phyloP scores from a whole-genome alignment of 1,140 invertebrate species.

The Drosophila lini region DNA sequence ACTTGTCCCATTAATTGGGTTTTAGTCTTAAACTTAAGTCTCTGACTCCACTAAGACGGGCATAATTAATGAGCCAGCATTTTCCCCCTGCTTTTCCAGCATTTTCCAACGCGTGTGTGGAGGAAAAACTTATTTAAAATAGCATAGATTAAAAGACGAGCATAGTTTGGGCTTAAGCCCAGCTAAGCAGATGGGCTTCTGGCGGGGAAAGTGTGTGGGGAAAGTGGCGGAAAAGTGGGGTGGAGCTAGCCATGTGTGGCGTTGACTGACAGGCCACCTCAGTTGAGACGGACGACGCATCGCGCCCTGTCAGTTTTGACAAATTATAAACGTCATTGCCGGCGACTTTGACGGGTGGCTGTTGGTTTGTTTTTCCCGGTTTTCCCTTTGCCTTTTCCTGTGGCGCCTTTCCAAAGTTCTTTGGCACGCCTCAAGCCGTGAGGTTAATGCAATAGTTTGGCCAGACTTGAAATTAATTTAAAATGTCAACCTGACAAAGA shows the following conservation, averaged over 20 bases:
- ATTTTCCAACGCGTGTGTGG: slow-evolving; percentile 4
- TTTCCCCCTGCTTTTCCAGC: background rate
- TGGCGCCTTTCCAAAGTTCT: slow-evolving; percentile 14
- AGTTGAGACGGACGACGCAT: slow-evolving; percentile 36
- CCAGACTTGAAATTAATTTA: slow-evolving; percentile 69
- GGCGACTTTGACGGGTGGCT: slow-evolving; percentile 70
- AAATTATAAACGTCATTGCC: slow-evolving; percentile 80
- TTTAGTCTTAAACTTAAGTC: slow-evolving; percentile 24
- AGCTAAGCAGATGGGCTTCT: slow-evolving; percentile 28
- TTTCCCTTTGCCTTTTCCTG: slow-evolving; percentile 30
- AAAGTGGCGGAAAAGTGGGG: background rate
- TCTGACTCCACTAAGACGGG: slow-evolving; percentile 32
- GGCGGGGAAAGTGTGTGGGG: background rate
- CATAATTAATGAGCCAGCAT: slow-evolving; percentile 70
- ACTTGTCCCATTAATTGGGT: slow-evolving; percentile 25
- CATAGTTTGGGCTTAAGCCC: slow-evolving; percentile 61
- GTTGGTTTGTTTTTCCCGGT: slow-evolving; percentile 31
- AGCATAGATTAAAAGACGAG: slow-evolving; percentile 69
- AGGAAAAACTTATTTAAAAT: slow-evolving; percentile 73
- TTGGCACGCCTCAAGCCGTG: slow-evolving; percentile 22
- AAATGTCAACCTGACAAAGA: slow-evolving; percentile 11
- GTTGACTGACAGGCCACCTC: slow-evolving; percentile 64
- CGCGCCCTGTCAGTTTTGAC: slow-evolving; percentile 76
- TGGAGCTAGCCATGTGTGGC: slow-evolving; percentile 23
- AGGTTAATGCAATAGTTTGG: slow-evolving; percentile 77